These are phyloP conservation scores for Azemiops feae DNA, from an alignment of 2,113 vertebrate genomes.

Conservation along the genomic window DNA sequence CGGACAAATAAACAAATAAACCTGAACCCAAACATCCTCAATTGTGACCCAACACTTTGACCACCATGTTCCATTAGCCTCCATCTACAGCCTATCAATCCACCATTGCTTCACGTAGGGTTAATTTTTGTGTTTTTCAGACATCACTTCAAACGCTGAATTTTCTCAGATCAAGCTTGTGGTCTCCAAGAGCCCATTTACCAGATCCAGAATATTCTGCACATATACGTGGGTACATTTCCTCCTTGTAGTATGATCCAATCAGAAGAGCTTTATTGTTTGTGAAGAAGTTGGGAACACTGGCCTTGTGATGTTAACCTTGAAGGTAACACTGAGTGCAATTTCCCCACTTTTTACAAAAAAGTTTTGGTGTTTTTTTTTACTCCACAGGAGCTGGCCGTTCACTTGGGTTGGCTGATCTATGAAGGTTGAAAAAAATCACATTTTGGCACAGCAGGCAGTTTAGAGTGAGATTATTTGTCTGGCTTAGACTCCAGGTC, in stretches of 20 bases:
- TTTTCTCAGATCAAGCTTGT: no score
- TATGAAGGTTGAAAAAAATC: slow-evolving; percentile 26
- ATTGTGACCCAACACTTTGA: no score
- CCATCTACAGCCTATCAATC: no score
- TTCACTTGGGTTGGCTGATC: slow-evolving; percentile 21
- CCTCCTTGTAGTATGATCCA: background rate
- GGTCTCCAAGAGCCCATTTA: background rate
- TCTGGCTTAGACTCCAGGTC: background rate
- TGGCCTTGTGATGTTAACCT: background rate
- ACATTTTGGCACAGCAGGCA: background rate
- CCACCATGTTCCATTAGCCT: no score
- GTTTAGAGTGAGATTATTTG: background rate
- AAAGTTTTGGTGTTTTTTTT: background rate
- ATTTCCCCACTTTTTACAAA: background rate
- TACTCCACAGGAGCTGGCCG: background rate
- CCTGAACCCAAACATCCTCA: no score
- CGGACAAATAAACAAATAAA: no score
- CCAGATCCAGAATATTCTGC: background rate
- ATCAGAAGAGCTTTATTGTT: background rate
- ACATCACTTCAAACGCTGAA: no score
- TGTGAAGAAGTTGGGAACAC: background rate
- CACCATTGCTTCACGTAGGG: no score
- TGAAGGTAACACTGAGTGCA: background rate
- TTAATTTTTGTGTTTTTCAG: no score
- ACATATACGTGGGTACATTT: background rate